Base-by-base conservation (phyloP, 92 coral and sea anemone species). In the Palythoa grandiflora region DNA sequence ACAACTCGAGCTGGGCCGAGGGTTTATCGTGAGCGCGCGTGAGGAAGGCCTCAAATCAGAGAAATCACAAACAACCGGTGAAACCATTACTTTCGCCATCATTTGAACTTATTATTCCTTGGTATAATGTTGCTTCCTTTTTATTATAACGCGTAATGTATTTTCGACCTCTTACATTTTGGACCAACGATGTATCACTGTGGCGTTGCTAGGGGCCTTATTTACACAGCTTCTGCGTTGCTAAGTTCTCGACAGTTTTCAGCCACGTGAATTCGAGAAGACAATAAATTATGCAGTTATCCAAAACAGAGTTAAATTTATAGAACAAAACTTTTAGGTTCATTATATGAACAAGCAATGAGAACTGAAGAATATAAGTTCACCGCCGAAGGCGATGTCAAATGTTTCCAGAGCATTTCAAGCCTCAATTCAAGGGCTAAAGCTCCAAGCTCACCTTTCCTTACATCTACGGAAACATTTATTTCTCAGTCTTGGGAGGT, bases 51-150 rank as follows among this genome's bases (percentile, higher is more conserved):
- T 90, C 36, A 95, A 78, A 77, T 95, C 98, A 66, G 94, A 66
- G 68, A 95, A 93, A 73, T 88, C 83, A 68, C 91, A 93, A 83
- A 93, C 96, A 53, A 94, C 94, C 2, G 98, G 96, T 0, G 96
- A 91, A 52, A 93, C 93, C 47, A 92, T 90, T 12, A 95, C 98
- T 90, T 95, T 95, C 39, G 98, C 96, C 98, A 95, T 95, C 65
- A 36, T 78, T 51, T 52, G 5, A 59, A 65, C 57, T 35, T 2
- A 16, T 11, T 50, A 65, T 72, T 13, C 9, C 16, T 60, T 28
- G 51, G 38, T 44, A 44, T 79, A 35, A 17, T 77, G 21, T 54
- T 11, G 57, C 61, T 75, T 63, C 11, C 59, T 71, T 11, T 52
- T 48, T 81, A 37, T 81, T 40, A 15, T 38, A n/a, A 15, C 1